Conservation (phyloP, 2,797 vertebrate genomes). For the Atherinosoma microstoma region DNA sequence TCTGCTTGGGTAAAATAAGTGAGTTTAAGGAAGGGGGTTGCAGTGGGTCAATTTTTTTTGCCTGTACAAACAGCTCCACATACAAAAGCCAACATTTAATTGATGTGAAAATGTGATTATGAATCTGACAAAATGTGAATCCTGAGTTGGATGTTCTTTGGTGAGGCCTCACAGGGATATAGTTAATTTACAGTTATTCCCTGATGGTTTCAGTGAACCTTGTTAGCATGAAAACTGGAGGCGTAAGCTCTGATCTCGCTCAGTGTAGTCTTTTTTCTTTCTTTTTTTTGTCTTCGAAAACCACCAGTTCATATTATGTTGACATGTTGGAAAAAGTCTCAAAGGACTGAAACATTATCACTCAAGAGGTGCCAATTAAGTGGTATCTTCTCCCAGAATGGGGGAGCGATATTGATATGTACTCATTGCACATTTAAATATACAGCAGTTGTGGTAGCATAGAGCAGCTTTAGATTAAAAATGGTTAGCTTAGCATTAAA, state of each 20-base stretch:
- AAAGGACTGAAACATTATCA: constrained; percentile 29
- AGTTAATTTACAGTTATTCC: constrained; percentile 51
- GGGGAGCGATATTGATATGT: constrained; percentile 7
- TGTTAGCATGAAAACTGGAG: constrained; percentile 50
- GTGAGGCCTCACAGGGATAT: constrained; percentile 25
- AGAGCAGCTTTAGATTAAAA: background rate
- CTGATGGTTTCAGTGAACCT: constrained; percentile 34
- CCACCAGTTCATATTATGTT: background rate
- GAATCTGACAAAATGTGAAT: constrained; percentile 24
- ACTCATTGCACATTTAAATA: constrained; percentile 7
- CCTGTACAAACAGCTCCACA: constrained; percentile 15
- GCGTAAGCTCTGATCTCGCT: background rate
- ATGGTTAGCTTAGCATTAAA: background rate
- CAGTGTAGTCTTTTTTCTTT: background rate
- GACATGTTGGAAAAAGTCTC: constrained; percentile 10
- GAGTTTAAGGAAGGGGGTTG: constrained; percentile 22
- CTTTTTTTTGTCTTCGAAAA: background rate
- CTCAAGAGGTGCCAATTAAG: constrained; percentile 41
- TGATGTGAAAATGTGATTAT: constrained; percentile 28
- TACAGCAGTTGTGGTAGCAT: background rate
- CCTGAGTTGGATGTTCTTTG: constrained; percentile 9
- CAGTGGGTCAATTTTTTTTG: constrained; percentile 15
- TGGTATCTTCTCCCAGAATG: constrained; percentile 25
- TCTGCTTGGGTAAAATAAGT: constrained; percentile 41
- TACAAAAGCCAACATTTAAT: constrained; percentile 8